Base-by-base conservation (phyloP, 2,797 vertebrate species). In the Cercopithecus petaurista region DNA sequence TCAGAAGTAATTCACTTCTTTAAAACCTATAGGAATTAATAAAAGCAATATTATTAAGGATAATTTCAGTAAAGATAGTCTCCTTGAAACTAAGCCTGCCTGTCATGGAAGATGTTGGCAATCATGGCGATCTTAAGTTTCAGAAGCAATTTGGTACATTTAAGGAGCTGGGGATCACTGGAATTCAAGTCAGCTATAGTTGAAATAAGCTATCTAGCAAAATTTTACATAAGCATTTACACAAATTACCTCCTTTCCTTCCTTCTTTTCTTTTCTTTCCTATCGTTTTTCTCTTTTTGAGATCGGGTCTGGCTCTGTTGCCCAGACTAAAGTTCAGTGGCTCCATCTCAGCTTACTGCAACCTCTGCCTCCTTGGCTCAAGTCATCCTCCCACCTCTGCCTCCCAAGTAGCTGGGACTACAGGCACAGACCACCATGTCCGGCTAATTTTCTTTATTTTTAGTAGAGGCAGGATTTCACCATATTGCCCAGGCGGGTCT, bases 11-110 rank as follows among this genome's bases (percentile, higher is more conserved):
- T 70, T 95, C 95, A 15, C 5, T 88, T 88, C 13, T 57, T 88
- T 61, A 97, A 82, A 88, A 59, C 14, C 26, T 30, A 73, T 36
- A 73, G 28, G 24, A 36, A 91, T 94, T 95, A 93, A 82, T 92
- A 96, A 81, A 94, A 93, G 3, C 64, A 61, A 7, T 41, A 1
- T 9, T 30, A 50, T 24, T 96, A 96, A 92, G 48, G 28, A 64
- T 36, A 73, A 7, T 95, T 93, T 61, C 73, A 59, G 70, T 83
- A 92, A 73, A 86, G 15, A 11, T 21, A 50, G 39, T 91, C 13
- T 9, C 43, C 21, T 87, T 93, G 87, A 96, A 96, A 84, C 19
- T 84, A 72, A 83, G 7, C 26, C 59, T 72, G 7, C 55, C 1
- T 89, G 7, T 59, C 46, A 36, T 36, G 48, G 41, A 80, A 92